Base-by-base conservation (phyloP, 2,113 vertebrate genomes). In the Dicaeum eximium region DNA sequence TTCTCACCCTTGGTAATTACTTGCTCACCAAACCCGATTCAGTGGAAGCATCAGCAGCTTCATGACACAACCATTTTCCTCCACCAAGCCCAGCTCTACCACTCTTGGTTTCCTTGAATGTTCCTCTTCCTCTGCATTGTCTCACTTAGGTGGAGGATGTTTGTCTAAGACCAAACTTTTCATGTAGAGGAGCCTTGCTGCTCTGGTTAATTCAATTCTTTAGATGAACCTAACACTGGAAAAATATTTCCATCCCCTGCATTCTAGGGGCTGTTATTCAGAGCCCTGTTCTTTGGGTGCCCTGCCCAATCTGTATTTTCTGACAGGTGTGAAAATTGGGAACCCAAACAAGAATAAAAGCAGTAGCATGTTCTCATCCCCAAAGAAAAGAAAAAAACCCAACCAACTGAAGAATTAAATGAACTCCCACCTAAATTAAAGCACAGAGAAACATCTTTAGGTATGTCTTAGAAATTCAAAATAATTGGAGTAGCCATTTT, bases 91-190 rank as follows among this genome's bases (percentile, higher is more conserved):
- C 44, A 44, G 30, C 21, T 38, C 16, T 40, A 15, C 15, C 21
- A 19, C 5, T 0, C 31, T 42, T 72, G 10, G 11, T 74, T 40
- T 57, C 17, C 38, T 20, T 62, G 27, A 53, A 38, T 31, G 16
- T 44, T 88, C 24, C n/a, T 77, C 20, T 69, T 57, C 54, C 61
- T n/a, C n/a, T 0, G 0, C 33, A 33, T 37, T 6, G 3, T 44
- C 60, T 66, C 21, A 20, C 0, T 31, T 17, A 69, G 22, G 37
- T 42, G 40, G 28, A 60, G 21, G 12, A 35, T 17, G 4, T 71
- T 79, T 88, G 33, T 23, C 6, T 21, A 42, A 45, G 18, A n/a
- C 33, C 57, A 51, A 44, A 58, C 31, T 72, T 80, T 50, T n/a
- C 53, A 66, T 25, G 8, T 69, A 48, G 25, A 77, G 28, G 6